Base-by-base conservation (phyloP, 1,140 invertebrate species). In the Drosophila melanica region DNA sequence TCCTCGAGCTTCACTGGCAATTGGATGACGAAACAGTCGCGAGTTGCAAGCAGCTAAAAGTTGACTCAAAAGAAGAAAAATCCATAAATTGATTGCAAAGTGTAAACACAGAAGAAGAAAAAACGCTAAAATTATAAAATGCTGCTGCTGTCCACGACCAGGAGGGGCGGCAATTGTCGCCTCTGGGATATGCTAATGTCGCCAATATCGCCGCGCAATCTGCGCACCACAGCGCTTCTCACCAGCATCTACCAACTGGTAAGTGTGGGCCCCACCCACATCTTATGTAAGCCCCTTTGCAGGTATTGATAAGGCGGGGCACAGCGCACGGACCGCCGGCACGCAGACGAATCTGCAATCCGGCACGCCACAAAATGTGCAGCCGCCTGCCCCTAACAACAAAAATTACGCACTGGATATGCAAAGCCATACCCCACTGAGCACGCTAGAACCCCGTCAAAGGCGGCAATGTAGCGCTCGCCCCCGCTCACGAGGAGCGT, bases 371-470 rank as follows among this genome's bases (percentile, higher is more conserved):
- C 16, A 1, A 33, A 11, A 47, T 20, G 73, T 84, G 73, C 90
- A 90, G 79, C 81, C 66, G 45, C 54, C 7, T 33, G 50, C 81
- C 80, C 90, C 77, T 45, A 11, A 54, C 20, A n/a, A 48, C 78
- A 91, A 91, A 91, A 91, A 91, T 91, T 91, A 81, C 55, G 80
- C 86, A 87, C 90, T 91, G 90, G 90, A 91, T 91, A 91, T 91
- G 90, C 85, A 91, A 91, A 91, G 81, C 90, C 90, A 91, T 91
- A 91, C 90, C 90, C 90, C 90, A 91, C 86, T 84, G 85, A 64
- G 73, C 85, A 23, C 75, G 68, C 65, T 47, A 44, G 71, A 64
- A 59, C 54, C 51, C 58, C 76, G 48, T 60, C 77, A 30, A 81
- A 71, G 76, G 76, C 63, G 84, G 84, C 84, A 89, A 89, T 87